Base-by-base conservation (phyloP, 2,113 vertebrate genomes). In the Pedionomus torquatus region DNA sequence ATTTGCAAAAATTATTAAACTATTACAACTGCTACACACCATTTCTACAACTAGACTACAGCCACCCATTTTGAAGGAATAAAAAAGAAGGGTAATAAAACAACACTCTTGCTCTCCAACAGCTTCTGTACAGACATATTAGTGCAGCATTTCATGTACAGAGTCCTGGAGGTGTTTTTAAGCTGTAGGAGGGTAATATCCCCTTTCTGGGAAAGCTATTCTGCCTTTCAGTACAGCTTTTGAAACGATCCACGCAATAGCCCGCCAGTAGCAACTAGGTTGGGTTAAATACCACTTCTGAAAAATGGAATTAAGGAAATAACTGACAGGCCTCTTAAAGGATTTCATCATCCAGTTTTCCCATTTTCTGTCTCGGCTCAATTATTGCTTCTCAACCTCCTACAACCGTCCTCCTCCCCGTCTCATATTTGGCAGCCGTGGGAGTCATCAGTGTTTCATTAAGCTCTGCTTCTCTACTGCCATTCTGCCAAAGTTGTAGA, bases 281-380 rank as follows among this genome's bases (percentile, higher is more conserved):
- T 43, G 65, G 82, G 65, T 83, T 82, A 61, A 92, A 76, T 23
- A 90, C 55, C n/a, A 7, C 82, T 81, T 39, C 55, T 87, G 83
- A 86, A 94, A 92, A 87, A 84, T 46, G 63, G 88, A 81, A 90
- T 83, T 89, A 89, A 95, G 79, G 82, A 76, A 93, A 41, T 41
- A 86, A 92, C 54, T 52, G 66, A 85, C 80, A 95, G 74, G 64
- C 44, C 39, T 75, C 87, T 66, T 81, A 28, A 70, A 92, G 58
- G 71, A 92, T 96, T 96, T 92, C 70, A 90, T 92, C 68, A 92
- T 25, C 86, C 82, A 55, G 37, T 75, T 85, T 55, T 82, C 91
- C 63, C 48, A 54, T 70, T 83, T 94, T 80, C 69, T 89, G 74
- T 88, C 82, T 78, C 39, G 3, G 64, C 87, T 87, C 86, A 77